These are phyloP conservation scores for Ibidorhyncha struthersii DNA, from an alignment of 2,113 vertebrate genomes.

Conservation along the genomic window DNA sequence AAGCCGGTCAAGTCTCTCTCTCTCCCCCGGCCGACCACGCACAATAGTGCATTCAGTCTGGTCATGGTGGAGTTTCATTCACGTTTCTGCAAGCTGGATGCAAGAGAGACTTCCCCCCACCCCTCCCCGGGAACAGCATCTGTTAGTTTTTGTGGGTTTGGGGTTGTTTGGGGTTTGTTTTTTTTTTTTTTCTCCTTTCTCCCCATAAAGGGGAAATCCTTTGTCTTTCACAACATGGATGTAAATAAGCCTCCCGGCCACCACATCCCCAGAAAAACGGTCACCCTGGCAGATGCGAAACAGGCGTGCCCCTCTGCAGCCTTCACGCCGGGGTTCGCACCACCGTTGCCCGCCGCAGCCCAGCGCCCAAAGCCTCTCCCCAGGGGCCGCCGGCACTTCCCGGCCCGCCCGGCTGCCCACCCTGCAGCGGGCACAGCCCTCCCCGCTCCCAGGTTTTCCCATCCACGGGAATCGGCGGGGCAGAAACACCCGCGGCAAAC, in stretches of 20 bases:
- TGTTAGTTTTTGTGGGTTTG: neutral
- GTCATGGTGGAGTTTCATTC: slow-evolving; percentile 18
- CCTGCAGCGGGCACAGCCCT: neutral
- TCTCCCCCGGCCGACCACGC: neutral
- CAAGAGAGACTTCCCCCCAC: neutral
- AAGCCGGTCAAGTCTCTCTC: neutral
- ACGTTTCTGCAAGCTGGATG: neutral
- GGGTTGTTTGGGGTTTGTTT: no score
- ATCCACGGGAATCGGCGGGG: neutral
- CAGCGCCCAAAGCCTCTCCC: neutral
- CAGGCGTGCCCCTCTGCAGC: neutral
- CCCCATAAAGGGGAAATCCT: neutral
- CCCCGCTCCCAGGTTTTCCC: neutral
- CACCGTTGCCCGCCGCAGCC: neutral
- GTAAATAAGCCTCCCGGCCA: neutral
- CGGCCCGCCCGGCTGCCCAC: neutral
- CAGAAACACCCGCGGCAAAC: neutral
- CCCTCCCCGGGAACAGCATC: neutral
- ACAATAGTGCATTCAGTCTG: slow-evolving; percentile 14
- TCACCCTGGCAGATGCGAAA: neutral
- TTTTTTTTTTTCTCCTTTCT: neutral
- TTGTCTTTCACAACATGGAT: neutral
- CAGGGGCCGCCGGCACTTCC: neutral
- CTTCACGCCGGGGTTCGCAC: fast-evolving
- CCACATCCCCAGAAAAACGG: neutral